These are phyloP conservation scores for Ganaspis sp. DNA, from an alignment of 1,140 invertebrate species.

Conservation along the genomic window DNA sequence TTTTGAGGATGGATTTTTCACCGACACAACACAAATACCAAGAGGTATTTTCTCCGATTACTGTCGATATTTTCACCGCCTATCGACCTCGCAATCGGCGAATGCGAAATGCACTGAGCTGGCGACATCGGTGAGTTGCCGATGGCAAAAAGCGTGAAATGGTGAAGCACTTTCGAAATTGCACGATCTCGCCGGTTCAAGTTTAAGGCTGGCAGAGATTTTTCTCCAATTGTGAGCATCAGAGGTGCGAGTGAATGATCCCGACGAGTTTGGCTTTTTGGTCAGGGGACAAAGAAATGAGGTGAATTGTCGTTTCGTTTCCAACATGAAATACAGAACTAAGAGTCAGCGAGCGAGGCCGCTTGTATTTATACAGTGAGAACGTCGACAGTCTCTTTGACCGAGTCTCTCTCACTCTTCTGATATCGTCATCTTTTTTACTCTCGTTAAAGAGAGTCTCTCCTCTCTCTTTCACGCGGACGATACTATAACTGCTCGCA, in stretches of 20 bases:
- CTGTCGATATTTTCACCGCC: background rate
- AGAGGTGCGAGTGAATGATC: constrained; percentile 35
- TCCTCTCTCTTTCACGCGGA: constrained; percentile 41
- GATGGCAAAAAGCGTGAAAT: background rate
- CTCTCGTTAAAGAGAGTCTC: constrained; percentile 36
- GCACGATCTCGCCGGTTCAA: constrained; percentile 7
- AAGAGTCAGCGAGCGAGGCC: constrained; percentile 63
- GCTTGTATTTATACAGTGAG: constrained; percentile 73
- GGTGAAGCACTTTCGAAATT: background rate
- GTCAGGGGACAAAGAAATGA: background rate
- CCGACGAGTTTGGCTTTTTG: background rate
- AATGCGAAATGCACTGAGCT: constrained; percentile 27
- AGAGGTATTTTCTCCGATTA: constrained; percentile 18
- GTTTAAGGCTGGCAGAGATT: constrained; percentile 10
- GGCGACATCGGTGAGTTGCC: constrained; percentile 17
- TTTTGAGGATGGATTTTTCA: background rate
- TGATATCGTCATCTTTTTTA: constrained; percentile 8
- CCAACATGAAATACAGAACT: constrained; percentile 60
- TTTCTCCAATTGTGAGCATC: constrained; percentile 1
- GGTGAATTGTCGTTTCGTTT: constrained; percentile 44
- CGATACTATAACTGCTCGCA: constrained; percentile 42
- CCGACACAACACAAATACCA: background rate
- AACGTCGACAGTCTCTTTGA: constrained; percentile 54
- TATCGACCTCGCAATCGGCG: constrained; percentile 22
- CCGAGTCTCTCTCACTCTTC: constrained; percentile 41